Percentiles rank a stretch among this genome's conserved stretches.
phyloP scores from a whole-genome alignment of 2,113 vertebrate genomes.

The Morphnarchus princeps region DNA sequence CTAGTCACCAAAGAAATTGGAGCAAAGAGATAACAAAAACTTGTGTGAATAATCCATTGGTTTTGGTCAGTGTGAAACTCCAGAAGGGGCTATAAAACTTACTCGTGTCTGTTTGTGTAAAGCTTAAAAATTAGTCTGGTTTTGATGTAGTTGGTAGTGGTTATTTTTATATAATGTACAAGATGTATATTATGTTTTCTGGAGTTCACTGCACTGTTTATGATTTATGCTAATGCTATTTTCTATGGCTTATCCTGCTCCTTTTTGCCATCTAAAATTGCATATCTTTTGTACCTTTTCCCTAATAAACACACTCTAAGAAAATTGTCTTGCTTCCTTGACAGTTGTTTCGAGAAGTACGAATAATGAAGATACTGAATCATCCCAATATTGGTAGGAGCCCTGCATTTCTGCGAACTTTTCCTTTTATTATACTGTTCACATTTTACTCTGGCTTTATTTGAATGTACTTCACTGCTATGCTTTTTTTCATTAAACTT shows the following conservation, averaged over 20 bases:
- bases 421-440: not conserved
- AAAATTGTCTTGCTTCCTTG: constrained; percentile 61
- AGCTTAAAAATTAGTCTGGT: not conserved
- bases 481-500: not conserved
- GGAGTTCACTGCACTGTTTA: not conserved
- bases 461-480: not conserved
- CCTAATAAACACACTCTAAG: not conserved
- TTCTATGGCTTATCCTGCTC: not conserved
- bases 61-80: not conserved
- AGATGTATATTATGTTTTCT: not conserved
- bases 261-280: not conserved
- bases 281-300: not conserved
- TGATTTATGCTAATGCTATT: not conserved
- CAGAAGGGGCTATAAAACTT: not conserved
- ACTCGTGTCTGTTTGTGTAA: not conserved
- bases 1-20: not conserved
- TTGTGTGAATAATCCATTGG: not conserved
- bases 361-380: constrained; percentile 98
- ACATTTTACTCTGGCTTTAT: not conserved
- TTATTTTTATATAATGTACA: not conserved
- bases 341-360: constrained; percentile 96
- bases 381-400: constrained; percentile 95
- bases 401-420: not conserved
- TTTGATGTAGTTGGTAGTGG: not conserved
- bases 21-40: not conserved